Evolutionary conservation across 2,113 vertebrate species (phyloP), one percentile per base, ranked within the genome.

Genomic region (Calypte anna): DNA sequence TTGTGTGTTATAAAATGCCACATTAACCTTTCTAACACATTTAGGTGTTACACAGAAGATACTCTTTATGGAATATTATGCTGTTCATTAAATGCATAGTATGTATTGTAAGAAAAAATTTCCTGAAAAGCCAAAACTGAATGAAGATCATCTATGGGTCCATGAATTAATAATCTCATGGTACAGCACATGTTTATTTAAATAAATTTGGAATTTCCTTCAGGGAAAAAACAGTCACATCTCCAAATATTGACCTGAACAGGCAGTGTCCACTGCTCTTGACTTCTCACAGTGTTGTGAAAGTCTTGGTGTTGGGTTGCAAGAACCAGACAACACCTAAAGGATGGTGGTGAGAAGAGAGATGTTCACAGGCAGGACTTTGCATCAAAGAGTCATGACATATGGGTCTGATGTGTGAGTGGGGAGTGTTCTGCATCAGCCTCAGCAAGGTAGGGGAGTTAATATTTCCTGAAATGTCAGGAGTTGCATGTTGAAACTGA

Each of bases 21-120:
- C 94, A 94, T 97, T 98, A 98, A 97, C 97, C 97, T 97, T 97
- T 96, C 84, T 91, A 86, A 84, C 74, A 79, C 86, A 88, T 84
- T 91, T 95, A 93, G 82, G 91, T 89, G 92, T 92, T 80, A 86
- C 77, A 90, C 23, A 84, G 91, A 97, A 96, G 81, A 88, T 76
- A 74, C 11, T 92, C 94, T 96, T 89, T 90, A 64, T 62, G 86
- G 62, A 81, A 82, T 63, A 86, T 86, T 92, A 6, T 88, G 76
- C 78, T 91, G 63, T 94, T 96, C 82, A 89, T 96, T 92, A 91
- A 95, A 31, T 94, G 95, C 97, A 84, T 93, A 90, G 48, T 83
- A 64, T 54, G 69, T 87, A 54, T 38, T 73, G 51, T 51, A 48
- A 74, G 74, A 94, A 91, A 95, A 72, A 96, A 90, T 73, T 63